These are phyloP conservation scores for Nannobrachium achirus DNA, from an alignment of 2,113 vertebrate species.

Conservation along the genomic window DNA sequence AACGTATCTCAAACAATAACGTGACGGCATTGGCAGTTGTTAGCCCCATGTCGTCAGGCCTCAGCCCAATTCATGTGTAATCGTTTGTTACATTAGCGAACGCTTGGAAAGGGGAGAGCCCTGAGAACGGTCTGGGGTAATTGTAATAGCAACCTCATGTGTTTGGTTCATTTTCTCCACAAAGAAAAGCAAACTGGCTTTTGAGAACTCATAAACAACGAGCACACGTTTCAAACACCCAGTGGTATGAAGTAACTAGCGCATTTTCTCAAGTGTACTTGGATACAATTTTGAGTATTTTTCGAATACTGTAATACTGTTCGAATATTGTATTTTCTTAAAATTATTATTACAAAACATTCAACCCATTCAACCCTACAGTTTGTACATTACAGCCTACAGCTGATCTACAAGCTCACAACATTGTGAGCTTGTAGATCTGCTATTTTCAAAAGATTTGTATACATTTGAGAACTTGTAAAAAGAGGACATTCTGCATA, in stretches of 20 bases:
- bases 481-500: no score
- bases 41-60: slow-evolving; percentile 59
- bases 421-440: no score
- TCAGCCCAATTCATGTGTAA: slow-evolving; percentile 45
- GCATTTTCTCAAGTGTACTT: not conserved
- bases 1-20: slow-evolving; percentile 58
- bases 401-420: no score
- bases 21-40: slow-evolving; percentile 56
- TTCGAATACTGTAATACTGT: no score
- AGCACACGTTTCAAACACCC: slow-evolving; percentile 54
- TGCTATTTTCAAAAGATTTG: no score
- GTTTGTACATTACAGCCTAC: no score
- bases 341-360: no score
- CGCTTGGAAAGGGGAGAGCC: slow-evolving; percentile 28
- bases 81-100: slow-evolving; percentile 58
- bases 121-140: slow-evolving; percentile 40
- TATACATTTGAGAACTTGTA: no score
- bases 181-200: slow-evolving; percentile 65
- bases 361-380: no score
- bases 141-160: slow-evolving; percentile 72
- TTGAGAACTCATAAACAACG: slow-evolving; percentile 59
- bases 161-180: slow-evolving; percentile 37
- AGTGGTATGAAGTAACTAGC: slow-evolving; percentile 16
- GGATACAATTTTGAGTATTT: no score
- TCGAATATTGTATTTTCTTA: no score